Base-by-base conservation (phyloP, 2,888 invertebrate genomes). In the Ophion ventricosus region DNA sequence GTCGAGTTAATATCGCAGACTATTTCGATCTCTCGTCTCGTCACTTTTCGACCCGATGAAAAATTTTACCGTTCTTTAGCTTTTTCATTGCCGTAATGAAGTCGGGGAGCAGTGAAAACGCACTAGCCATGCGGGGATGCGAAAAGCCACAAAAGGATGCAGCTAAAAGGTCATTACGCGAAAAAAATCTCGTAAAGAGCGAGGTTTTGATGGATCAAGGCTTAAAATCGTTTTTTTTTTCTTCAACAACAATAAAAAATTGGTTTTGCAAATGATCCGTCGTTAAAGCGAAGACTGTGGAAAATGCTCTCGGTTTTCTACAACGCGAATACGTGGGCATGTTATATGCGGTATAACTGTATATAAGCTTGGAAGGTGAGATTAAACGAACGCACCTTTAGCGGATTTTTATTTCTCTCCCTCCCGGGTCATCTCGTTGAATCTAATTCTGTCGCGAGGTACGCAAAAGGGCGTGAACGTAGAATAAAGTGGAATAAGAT, bases 401-500 rank as follows among this genome's bases (percentile, higher is more conserved):
- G 43, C 64, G 35, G 23, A 5, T 69, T 49, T 77, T 77, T 49
- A 26, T 14, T 20, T 11, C 23, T 7, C 35, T n/a, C 1, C 64
- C 11, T 29, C 73, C 23, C 64, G 17, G 61, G 57, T 67, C 72
- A 73, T 72, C 79, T 66, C 57, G 72, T 84, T 82, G 57, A 67
- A 78, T 82, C 79, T 82, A 78, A 84, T 75, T 59, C 56, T 79
- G 59, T 59, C 56, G 56, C 69, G 73, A 35, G 72, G 54, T 67
- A 64, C 69, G 78, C 61, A 57, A 56, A 82, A 72, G 54, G 54
- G 74, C 59, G 72, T 43, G 40, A 66, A 57, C 26, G 78, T 56
- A 74, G 57, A 84, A 84, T 61, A 78, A 64, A 84, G 74, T 64
- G 61, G 69, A 70, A 75, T 69, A 78, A 69, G 78, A 78, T 77